Base-by-base conservation (phyloP, 1,140 invertebrate genomes). In the Bombus soroeensis region DNA sequence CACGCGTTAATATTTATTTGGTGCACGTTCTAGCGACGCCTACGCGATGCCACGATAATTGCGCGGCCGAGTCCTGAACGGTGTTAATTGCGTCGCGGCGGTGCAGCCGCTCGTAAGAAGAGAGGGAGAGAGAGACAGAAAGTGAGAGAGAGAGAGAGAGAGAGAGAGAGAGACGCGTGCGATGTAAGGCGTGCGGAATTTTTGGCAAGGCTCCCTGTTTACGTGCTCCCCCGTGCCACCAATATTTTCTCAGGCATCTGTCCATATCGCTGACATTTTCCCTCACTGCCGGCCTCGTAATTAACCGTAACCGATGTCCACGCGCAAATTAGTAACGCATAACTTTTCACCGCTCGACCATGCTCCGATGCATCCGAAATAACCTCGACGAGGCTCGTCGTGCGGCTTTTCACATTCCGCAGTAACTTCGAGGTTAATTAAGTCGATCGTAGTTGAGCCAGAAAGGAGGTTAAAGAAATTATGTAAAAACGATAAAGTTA, bases 21-120 rank as follows among this genome's bases (percentile, higher is more conserved):
- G 80, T 73, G 70, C 84, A 76, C 72, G 77, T 80, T 73, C 74
- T 73, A 18, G 76, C 18, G 74, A 72, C 88, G 78, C 85, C 88
- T 85, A 90, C 88, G 89, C 88, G 77, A 74, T 77, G 83, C 84
- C 72, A 70, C 57, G 78, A 68, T 90, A 90, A 90, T 90, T 89
- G 89, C 81, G 73, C 18, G 70, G 22, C 32, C 59, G 18, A 68
- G 84, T 71, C 72, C 64, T 59, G 77, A 72, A 72, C 87, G 39
- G 53, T 78, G 81, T 81, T 89, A 89, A 89, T 89, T 87, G 81
- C 81, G 72, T 84, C 88, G 85, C 86, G 68, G 77, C 74, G 86
- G 68, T 73, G 77, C 59, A 37, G 47, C 72, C 70, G 28, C 39
- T 13, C 18, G 72, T 12, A 13, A 62, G 10, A 10, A 3, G 10